phyloP scores from a whole-genome alignment of 2,113 vertebrate genomes.

The Machaerirhynchus nigripectus region DNA sequence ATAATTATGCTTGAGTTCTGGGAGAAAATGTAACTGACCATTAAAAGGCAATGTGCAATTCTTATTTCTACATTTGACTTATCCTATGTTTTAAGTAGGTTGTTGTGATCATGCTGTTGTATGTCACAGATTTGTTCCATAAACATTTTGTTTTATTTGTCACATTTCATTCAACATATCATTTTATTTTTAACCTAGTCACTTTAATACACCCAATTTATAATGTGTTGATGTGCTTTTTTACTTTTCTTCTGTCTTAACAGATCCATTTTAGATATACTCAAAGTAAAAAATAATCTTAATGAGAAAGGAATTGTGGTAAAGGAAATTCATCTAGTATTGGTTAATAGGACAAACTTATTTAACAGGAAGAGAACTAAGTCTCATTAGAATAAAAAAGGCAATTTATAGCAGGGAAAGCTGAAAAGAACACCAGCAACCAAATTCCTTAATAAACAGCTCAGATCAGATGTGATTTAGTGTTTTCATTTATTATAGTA shows the following conservation, averaged over 20 bases:
- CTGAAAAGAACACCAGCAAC: background rate
- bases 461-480: background rate
- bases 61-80: background rate
- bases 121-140: background rate
- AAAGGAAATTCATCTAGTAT: background rate
- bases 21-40: background rate
- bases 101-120: background rate
- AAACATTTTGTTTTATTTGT: background rate
- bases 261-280: background rate
- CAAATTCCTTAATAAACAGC: background rate
- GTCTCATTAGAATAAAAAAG: background rate
- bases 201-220: background rate
- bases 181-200: background rate
- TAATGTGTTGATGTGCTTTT: background rate
- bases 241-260: background rate
- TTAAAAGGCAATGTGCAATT: background rate
- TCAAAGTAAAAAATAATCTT: background rate
- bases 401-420: background rate
- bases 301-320: background rate
- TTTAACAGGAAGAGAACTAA: background rate
- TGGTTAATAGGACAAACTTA: background rate
- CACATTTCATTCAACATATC: background rate
- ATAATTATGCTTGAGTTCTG: background rate
- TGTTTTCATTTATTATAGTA: background rate
- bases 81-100: background rate